Conservation (phyloP, 2,113 vertebrate species). For the Strix uralensis region DNA sequence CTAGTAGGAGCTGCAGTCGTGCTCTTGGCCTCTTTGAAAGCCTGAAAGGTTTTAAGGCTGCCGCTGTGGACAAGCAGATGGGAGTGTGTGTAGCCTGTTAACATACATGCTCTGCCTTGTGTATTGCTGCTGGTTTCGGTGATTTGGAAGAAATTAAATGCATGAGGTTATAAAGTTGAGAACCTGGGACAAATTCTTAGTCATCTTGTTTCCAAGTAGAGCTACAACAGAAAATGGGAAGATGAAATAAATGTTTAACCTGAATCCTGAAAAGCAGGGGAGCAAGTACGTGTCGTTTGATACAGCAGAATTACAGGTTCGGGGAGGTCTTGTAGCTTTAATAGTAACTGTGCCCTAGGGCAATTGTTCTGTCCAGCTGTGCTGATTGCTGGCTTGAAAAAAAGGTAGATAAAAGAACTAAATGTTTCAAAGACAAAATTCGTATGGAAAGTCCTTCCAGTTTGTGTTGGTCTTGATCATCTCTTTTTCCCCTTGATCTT, state of each 20-base stretch:
- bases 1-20: background rate
- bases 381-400: background rate
- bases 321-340: background rate
- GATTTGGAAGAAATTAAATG: background rate
- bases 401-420: background rate
- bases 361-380: background rate
- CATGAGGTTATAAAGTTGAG: background rate
- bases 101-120: background rate
- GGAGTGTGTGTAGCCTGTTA: background rate
- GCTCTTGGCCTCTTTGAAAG: background rate
- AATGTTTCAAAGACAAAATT: background rate
- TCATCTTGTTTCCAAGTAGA: background rate
- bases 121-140: background rate
- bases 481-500: background rate
- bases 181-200: background rate
- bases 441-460: background rate
- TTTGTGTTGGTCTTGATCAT: background rate
- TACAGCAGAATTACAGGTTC: background rate
- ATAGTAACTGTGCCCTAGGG: background rate
- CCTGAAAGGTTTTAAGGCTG: background rate
- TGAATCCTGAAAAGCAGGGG: background rate
- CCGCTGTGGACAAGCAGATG: background rate
- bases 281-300: background rate
- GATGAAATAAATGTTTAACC: background rate
- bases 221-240: background rate